A percentile compares a stretch with the other conserved stretches of the same genome.
Evolutionary conservation across 2,113 vertebrate species (phyloP).

Genomic region (Mustela lutreola): DNA sequence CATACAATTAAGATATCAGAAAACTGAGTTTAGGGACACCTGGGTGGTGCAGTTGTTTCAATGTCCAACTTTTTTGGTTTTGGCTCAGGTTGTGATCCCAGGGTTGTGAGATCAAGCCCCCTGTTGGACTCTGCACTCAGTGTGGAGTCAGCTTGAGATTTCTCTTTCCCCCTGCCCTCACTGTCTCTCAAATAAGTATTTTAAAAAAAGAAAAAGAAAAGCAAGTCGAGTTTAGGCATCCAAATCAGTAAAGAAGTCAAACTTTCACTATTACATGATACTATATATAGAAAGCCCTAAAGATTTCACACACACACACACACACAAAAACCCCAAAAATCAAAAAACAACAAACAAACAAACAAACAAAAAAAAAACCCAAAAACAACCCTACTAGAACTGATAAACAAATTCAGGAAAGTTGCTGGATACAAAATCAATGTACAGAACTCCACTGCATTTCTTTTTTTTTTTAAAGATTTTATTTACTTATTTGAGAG

Average conservation of each 20-base stretch:
- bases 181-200: not conserved
- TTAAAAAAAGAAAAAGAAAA: not conserved
- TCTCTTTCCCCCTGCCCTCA: not conserved
- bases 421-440: not conserved
- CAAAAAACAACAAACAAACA: not conserved
- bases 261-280: not conserved
- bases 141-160: not conserved
- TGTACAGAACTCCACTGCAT: not conserved
- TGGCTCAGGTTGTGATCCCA: not conserved
- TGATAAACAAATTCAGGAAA: not conserved
- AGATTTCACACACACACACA: not conserved
- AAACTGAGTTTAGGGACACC: not conserved
- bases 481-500: too few species aligned
- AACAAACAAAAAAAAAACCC: too few species aligned
- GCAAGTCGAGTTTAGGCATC: not conserved
- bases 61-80: not conserved
- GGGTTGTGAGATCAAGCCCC: not conserved
- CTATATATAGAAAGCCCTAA: not conserved
- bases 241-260: not conserved
- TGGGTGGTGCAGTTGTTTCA: not conserved
- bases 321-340: not conserved
- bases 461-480: not conserved
- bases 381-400: not conserved
- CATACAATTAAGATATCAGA: not conserved
- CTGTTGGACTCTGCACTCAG: not conserved